Evolutionary conservation across 1,140 invertebrate genomes (phyloP).

Genomic region (Scaptodrosophila lebanonensis): DNA sequence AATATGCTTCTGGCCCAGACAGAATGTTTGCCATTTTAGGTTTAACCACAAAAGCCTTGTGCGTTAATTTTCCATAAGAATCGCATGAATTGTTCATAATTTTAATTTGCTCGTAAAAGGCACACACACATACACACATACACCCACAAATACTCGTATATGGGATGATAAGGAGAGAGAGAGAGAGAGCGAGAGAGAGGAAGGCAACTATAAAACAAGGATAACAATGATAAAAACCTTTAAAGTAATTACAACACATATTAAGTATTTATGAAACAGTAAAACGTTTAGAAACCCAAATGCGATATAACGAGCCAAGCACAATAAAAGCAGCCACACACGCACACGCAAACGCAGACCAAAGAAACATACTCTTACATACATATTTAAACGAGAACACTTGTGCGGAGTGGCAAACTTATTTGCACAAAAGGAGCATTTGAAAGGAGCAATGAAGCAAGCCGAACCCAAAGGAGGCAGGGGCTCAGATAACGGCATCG

Average conservation of each 20-base stretch:
- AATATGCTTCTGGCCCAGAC: conserved; percentile 19
- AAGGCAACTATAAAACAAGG: neutral
- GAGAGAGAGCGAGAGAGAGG: neutral
- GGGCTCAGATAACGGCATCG: neutral
- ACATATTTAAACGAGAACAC: conserved; percentile 5
- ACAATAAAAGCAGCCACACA: neutral
- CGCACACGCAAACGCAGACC: conserved; percentile 3
- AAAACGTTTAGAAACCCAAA: conserved; percentile 52
- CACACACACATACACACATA: neutral
- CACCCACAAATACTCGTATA: too few relatives aligned
- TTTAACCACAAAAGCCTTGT: conserved; percentile 34
- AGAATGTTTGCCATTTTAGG: conserved; percentile 32
- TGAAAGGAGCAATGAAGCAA: too few relatives aligned
- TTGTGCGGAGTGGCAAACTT: too few relatives aligned
- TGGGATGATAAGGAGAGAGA: conserved; percentile 3
- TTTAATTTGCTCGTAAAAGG: conserved; percentile 32
- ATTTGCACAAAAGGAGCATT: too few relatives aligned
- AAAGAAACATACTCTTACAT: neutral
- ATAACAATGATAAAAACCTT: conserved; percentile 47
- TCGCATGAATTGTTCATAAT: conserved; percentile 27
- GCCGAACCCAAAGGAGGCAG: too few relatives aligned
- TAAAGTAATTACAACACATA: conserved; percentile 63
- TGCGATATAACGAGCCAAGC: neutral
- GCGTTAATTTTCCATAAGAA: conserved; percentile 9
- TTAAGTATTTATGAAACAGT: conserved; percentile 73